phyloP scores from a whole-genome alignment of 2,113 vertebrate genomes.

The Coptodon rendalli region DNA sequence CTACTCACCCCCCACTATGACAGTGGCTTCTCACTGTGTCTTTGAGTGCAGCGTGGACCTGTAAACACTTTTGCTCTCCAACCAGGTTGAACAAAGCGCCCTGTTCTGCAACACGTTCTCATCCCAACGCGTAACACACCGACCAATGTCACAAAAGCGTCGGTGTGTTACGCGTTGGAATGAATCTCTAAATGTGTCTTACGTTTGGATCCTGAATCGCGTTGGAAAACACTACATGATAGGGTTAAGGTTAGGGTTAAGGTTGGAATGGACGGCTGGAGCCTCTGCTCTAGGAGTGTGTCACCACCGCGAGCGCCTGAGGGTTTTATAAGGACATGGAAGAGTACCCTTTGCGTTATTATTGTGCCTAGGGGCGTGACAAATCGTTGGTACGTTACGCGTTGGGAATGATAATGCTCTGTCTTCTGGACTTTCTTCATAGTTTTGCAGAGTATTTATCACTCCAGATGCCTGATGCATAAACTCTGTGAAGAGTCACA shows the following conservation, averaged over 20 bases:
- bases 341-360: not conserved
- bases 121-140: not conserved
- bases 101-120: not conserved
- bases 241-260: not conserved
- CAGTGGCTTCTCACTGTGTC: not conserved
- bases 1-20: not conserved
- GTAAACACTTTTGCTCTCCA: not conserved
- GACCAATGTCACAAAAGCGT: not conserved
- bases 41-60: not conserved
- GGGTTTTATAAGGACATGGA: not conserved
- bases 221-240: not conserved
- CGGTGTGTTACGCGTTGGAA: fast-evolving
- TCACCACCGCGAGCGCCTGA: not conserved
- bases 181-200: not conserved
- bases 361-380: not conserved
- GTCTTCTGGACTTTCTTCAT: not conserved
- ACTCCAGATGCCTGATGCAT: not conserved
- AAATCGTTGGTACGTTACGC: not conserved
- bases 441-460: not conserved
- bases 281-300: not conserved
- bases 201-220: not conserved
- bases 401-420: not conserved
- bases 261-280: not conserved
- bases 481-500: not conserved
- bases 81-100: not conserved